Evolutionary conservation across 1,140 invertebrate genomes (phyloP).

Genomic region (Delia radicum): DNA sequence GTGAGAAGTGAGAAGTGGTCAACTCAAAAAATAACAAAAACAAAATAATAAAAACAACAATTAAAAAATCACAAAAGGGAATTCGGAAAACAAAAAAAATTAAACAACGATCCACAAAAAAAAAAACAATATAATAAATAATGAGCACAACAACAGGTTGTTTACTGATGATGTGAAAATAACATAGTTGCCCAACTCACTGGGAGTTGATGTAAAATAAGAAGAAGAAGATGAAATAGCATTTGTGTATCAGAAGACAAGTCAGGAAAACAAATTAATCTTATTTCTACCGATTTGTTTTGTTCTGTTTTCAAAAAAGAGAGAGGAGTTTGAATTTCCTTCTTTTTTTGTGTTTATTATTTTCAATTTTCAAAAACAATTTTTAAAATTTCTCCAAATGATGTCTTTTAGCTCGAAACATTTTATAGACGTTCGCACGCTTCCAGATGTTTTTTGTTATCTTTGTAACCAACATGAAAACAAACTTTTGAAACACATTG

Average conservation of each 20-base stretch:
- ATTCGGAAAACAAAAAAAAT: neutral
- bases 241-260: constrained; percentile 9
- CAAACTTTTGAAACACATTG: neutral
- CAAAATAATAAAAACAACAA: neutral
- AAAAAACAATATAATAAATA: neutral
- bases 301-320: neutral
- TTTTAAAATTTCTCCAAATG: neutral
- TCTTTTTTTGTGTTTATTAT: neutral
- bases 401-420: too few relatives aligned
- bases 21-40: neutral
- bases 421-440: neutral
- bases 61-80: neutral
- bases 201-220: neutral
- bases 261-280: constrained; percentile 20
- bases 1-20: neutral
- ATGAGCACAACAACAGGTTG: constrained; percentile 14
- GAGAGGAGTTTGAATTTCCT: neutral
- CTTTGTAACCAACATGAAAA: neutral
- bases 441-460: neutral
- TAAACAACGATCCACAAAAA: neutral
- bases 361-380: neutral
- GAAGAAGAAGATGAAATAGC: neutral
- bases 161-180: constrained; percentile 22
- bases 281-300: neutral
- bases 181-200: neutral